phyloP scores from a whole-genome alignment of 2,113 vertebrate genomes.

The Athene noctua region DNA sequence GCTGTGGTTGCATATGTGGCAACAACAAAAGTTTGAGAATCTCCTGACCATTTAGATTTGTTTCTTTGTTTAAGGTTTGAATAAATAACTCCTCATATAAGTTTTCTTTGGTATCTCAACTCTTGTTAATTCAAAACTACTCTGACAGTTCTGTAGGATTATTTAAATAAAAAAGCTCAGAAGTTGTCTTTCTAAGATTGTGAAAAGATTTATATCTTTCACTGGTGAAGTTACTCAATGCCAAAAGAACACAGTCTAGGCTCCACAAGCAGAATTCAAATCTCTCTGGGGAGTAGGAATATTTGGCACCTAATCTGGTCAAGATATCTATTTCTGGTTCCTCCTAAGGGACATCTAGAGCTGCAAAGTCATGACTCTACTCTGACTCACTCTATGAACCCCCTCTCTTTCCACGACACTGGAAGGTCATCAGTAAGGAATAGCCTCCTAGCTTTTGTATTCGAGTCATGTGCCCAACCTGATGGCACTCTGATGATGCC shows the following conservation, averaged over 20 bases:
- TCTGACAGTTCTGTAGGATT: neutral
- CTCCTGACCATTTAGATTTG: neutral
- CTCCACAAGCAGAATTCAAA: slow-evolving; percentile 4
- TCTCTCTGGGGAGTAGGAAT: neutral
- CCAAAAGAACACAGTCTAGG: neutral
- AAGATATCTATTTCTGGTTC: slow-evolving; percentile 14
- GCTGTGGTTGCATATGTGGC: neutral
- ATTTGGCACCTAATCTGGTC: neutral
- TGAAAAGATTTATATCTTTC: neutral
- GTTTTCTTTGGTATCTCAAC: neutral
- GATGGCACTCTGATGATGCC: neutral
- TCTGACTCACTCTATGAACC: neutral
- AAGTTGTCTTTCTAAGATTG: neutral
- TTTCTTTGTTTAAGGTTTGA: neutral
- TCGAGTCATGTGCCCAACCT: neutral
- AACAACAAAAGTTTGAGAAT: neutral
- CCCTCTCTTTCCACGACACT: neutral
- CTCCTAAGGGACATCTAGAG: neutral
- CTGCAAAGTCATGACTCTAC: neutral
- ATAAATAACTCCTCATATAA: neutral
- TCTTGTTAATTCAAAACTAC: neutral
- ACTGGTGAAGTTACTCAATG: neutral
- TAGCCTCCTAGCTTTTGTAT: neutral
- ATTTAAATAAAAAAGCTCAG: neutral
- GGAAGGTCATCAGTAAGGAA: neutral